phyloP scores from a whole-genome alignment of 2,113 vertebrate genomes.

The Anarrhichthys ocellatus region DNA sequence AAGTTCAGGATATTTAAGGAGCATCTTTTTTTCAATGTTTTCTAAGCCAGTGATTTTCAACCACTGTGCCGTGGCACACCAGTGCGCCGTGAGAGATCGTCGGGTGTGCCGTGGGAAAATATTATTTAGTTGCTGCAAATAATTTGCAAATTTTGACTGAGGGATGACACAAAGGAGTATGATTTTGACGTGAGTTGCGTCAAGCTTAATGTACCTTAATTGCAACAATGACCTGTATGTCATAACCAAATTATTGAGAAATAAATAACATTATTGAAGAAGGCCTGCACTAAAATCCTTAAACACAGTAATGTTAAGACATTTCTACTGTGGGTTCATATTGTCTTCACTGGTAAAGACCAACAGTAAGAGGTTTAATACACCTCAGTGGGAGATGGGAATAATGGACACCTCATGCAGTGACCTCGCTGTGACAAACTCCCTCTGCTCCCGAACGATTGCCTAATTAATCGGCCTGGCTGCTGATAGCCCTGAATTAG shows the following conservation, averaged over 20 bases:
- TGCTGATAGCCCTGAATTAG: slow-evolving; percentile 69
- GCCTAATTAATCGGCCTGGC: slow-evolving; percentile 72
- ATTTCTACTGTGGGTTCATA: not conserved
- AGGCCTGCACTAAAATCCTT: not conserved
- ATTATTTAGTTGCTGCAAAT: too few species aligned
- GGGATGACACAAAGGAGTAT: too few species aligned
- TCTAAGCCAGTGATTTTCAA: too few species aligned
- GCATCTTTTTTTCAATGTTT: not conserved
- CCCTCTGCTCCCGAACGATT: slow-evolving; percentile 32
- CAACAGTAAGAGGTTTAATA: slow-evolving; percentile 13
- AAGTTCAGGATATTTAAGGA: not conserved
- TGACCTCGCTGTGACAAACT: slow-evolving; percentile 61
- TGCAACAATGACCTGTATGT: too few species aligned
- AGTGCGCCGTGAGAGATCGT: too few species aligned
- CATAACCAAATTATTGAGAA: not conserved
- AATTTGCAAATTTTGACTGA: not conserved
- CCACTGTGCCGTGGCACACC: too few species aligned
- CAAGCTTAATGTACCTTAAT: too few species aligned
- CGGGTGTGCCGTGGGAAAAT: too few species aligned
- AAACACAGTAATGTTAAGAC: not conserved
- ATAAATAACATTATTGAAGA: not conserved
- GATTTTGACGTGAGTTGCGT: not conserved
- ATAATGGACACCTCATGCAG: slow-evolving; percentile 43
- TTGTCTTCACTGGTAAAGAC: slow-evolving; percentile 7
- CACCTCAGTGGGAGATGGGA: slow-evolving; percentile 34